Conservation (phyloP, 1,140 invertebrate species). For the Calephelis virginiensis region DNA sequence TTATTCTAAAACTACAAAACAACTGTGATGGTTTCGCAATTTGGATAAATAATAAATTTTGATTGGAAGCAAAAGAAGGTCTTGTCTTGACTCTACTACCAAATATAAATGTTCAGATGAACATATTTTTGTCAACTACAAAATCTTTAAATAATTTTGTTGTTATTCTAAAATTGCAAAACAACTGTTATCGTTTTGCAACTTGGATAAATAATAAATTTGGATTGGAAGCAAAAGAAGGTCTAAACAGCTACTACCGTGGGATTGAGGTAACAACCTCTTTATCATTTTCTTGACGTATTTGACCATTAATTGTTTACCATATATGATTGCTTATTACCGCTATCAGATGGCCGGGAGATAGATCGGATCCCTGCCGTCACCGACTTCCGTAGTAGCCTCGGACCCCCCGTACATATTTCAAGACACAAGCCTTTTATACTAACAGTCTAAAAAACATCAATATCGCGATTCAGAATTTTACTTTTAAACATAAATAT, state of each 20-base stretch:
- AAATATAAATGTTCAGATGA: too few relatives aligned
- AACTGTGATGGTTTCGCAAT: too few relatives aligned
- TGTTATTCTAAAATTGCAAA: too few relatives aligned
- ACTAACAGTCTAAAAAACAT: constrained; percentile 39
- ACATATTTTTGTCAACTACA: too few relatives aligned
- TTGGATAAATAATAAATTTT: too few relatives aligned
- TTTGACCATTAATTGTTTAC: constrained; percentile 53
- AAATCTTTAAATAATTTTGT: too few relatives aligned
- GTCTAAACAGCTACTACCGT: constrained; percentile 65
- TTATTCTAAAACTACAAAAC: too few relatives aligned
- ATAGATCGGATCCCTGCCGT: constrained; percentile 61
- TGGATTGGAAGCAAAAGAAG: constrained; percentile 42
- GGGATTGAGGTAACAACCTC: constrained; percentile 57
- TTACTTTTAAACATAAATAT: background rate
- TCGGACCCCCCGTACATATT: constrained; percentile 48
- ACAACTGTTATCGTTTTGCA: too few relatives aligned
- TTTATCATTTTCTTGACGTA: constrained; percentile 70
- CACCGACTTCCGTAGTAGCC: constrained; percentile 63
- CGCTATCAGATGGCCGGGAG: constrained; percentile 59
- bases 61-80: constrained; percentile 48
- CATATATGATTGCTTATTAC: constrained; percentile 52
- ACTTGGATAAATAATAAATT: too few relatives aligned
- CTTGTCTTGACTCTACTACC: constrained; percentile 19
- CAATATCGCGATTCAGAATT: constrained; percentile 50
- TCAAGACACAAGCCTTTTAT: constrained; percentile 30